Evolutionary conservation across 2,113 vertebrate species (phyloP).

Genomic region (Silurus glanis): DNA sequence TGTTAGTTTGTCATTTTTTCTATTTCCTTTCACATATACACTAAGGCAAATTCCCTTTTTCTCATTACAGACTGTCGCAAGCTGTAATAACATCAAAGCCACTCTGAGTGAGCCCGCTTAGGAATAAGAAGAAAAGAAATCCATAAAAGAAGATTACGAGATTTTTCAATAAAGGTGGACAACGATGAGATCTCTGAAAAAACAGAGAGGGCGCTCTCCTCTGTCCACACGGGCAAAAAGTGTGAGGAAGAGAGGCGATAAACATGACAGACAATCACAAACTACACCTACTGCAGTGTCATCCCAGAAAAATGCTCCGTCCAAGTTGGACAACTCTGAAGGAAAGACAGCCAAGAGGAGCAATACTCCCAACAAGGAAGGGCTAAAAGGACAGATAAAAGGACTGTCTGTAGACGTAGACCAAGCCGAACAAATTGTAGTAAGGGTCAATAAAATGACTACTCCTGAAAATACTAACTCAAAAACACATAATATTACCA

Average conservation of each 20-base stretch:
- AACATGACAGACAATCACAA: slow-evolving; percentile 62
- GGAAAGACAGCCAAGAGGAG: slow-evolving; percentile 62
- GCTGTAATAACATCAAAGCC: neutral
- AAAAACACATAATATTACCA: slow-evolving; percentile 30
- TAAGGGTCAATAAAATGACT: slow-evolving; percentile 44
- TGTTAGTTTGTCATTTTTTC: neutral
- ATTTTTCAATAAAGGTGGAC: slow-evolving; percentile 21
- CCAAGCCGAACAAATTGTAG: slow-evolving; percentile 58
- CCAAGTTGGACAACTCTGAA: slow-evolving; percentile 50
- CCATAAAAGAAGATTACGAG: slow-evolving; percentile 10
- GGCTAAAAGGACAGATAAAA: slow-evolving; percentile 61
- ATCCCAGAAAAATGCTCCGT: slow-evolving; percentile 59
- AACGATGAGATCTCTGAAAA: slow-evolving; percentile 83
- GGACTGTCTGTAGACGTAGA: slow-evolving; percentile 61
- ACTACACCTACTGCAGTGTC: slow-evolving; percentile 56
- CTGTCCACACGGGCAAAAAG: slow-evolving; percentile 78
- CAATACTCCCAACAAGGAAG: slow-evolving; percentile 60
- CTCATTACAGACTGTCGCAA: slow-evolving; percentile 35
- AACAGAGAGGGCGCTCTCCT: slow-evolving; percentile 71
- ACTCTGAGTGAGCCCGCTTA: slow-evolving; percentile 35
- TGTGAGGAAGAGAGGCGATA: slow-evolving; percentile 67
- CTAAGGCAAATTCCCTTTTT: slow-evolving; percentile 17
- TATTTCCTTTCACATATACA: neutral
- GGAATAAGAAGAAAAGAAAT: slow-evolving; percentile 41
- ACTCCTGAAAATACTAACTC: slow-evolving; percentile 56